phyloP scores from a whole-genome alignment of 92 coral and sea anemone genomes.

The Zoanthus sansibaricus region DNA sequence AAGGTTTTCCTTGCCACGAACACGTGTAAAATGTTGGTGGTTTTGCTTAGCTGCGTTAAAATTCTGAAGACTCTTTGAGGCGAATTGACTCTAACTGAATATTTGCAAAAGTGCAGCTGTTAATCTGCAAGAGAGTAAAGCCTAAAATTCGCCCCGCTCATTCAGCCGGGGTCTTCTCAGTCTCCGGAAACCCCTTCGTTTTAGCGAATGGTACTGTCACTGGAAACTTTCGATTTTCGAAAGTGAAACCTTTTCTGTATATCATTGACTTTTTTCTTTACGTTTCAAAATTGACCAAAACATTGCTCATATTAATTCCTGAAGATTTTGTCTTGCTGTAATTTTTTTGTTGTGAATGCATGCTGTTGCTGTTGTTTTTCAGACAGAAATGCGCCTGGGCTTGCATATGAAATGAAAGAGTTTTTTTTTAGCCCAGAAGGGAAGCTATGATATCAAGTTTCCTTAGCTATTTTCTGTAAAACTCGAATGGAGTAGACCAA shows the following conservation, averaged over 20 bases:
- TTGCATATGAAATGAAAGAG: not conserved
- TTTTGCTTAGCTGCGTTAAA: not conserved
- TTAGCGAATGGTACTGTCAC: not conserved
- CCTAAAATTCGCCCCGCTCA: not conserved
- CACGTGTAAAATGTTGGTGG: constrained; percentile 25
- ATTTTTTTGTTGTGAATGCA: not conserved
- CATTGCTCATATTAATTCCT: not conserved
- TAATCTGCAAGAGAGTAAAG: not conserved
- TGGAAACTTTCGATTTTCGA: not conserved
- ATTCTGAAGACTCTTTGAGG: not conserved
- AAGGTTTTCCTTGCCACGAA: constrained; percentile 21
- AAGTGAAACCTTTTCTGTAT: not conserved
- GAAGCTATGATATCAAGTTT: not conserved
- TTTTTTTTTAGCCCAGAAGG: not conserved
- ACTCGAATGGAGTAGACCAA: not conserved
- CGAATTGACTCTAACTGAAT: not conserved
- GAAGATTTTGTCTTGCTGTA: not conserved
- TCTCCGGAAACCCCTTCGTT: not conserved
- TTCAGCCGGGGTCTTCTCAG: not conserved
- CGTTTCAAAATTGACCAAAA: not conserved
- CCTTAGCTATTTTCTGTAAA: not conserved
- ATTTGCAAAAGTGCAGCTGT: not conserved
- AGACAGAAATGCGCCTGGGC: constrained; percentile 1
- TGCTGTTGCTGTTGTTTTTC: not conserved
- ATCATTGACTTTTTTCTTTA: not conserved